phyloP scores from a whole-genome alignment of 2,113 vertebrate species.

The Oncorhynchus masou region DNA sequence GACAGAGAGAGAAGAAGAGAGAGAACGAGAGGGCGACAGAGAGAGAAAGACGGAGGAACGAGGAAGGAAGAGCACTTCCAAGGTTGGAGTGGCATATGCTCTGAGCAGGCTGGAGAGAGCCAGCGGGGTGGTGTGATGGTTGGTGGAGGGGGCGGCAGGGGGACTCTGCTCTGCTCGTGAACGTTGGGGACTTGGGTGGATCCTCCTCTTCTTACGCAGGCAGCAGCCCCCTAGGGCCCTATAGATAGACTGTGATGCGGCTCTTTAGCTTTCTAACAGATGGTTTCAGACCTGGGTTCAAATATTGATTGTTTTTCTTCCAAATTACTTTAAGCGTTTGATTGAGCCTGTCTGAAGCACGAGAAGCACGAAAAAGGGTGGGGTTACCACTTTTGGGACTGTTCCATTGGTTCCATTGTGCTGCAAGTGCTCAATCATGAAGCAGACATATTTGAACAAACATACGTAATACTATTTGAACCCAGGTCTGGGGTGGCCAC shows the following conservation, averaged over 20 bases:
- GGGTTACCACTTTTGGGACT: no score
- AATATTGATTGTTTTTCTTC: no score
- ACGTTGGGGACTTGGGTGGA: slow-evolving; percentile 32
- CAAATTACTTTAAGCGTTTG: no score
- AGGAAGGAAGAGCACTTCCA: not conserved
- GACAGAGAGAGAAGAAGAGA: not conserved
- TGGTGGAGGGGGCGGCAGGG: slow-evolving; percentile 12
- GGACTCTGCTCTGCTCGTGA: slow-evolving; percentile 55
- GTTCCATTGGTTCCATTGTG: no score
- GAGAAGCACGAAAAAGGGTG: no score
- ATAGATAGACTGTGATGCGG: slow-evolving; percentile 80
- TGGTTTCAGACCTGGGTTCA: slow-evolving; percentile 49
- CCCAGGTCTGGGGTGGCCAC: no score
- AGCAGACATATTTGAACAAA: no score
- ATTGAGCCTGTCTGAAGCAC: no score
- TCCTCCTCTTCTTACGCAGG: slow-evolving; percentile 30
- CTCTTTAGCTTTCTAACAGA: slow-evolving; percentile 77
- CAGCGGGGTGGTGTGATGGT: not conserved
- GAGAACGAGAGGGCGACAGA: not conserved
- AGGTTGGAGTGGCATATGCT: not conserved
- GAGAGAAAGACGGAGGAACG: not conserved
- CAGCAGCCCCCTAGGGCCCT: slow-evolving; percentile 53
- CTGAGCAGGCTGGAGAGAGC: slow-evolving; percentile 1
- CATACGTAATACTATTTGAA: no score
- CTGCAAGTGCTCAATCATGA: no score